Evolutionary conservation across 2,888 invertebrate genomes (phyloP), one percentile per base, ranked within the genome.

Genomic region (Pollenia amentaria): DNA sequence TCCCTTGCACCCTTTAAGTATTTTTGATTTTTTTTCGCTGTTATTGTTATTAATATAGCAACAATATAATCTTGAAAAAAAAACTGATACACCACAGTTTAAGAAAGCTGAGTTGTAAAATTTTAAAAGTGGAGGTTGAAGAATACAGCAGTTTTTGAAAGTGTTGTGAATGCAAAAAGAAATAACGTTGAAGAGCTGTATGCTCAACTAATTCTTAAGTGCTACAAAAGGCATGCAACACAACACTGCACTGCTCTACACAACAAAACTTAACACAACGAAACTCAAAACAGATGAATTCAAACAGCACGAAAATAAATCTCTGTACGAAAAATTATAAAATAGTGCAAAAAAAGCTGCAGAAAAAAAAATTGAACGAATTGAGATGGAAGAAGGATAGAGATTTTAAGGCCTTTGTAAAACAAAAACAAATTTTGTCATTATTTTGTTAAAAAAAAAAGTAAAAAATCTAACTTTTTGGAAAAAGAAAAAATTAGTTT

Each of bases 171-270:
- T 57, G 51, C 12, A 72, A 48, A 48, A 65, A 18, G 64, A 84
- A 60, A 70, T 67, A 21, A 81, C 29, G 48, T 73, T 81, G 65
- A 72, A 81, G 73, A 65, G 73, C 55, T 70, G 80, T 62, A 76
- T 85, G 80, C 85, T 75, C 76, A 79, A 86, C 73, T 78, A 78
- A 75, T 64, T 79, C 73, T 75, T 75, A 86, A 86, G 82, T 64
- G 69, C 73, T 51, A 79, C 65, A 84, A 84, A 67, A 78, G 77
- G 29, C 72, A 73, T 78, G 65, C 84, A 73, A 78, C 57, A 73
- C 78, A 51, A 55, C 51, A 65, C 18, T n/a, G 16, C 11, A 51
- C 44, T 53, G 46, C 16, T 16, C n/a, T n/a, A 40, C 11, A 51
- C 44, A 64, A 53, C 16, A 40, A 46, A 78, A 76, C 48, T 38